These are phyloP conservation scores for Labeo rohita DNA, from an alignment of 2,113 vertebrate species.

Conservation along the genomic window DNA sequence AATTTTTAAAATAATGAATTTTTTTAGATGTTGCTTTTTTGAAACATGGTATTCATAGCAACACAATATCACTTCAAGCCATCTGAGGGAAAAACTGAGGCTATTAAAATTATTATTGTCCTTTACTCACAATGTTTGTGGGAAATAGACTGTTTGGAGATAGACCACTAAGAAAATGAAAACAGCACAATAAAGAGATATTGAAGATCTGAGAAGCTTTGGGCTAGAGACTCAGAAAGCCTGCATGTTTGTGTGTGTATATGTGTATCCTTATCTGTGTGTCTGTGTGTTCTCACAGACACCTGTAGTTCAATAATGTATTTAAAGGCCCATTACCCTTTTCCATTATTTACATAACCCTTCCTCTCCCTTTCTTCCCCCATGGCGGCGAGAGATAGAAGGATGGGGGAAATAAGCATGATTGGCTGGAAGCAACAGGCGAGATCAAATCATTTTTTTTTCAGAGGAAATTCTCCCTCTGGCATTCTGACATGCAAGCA, in stretches of 20 bases:
- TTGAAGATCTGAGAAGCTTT: conserved; percentile 22
- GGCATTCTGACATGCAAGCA: neutral
- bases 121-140: conserved; percentile 17
- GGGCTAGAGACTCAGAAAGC: conserved; percentile 16
- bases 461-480: conserved; percentile 5
- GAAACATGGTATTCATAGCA: neutral
- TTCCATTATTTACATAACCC: conserved; percentile 36
- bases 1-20: neutral
- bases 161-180: conserved; percentile 31
- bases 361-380: neutral
- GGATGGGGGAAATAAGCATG: conserved; percentile 1
- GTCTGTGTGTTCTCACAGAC: conserved; percentile 20
- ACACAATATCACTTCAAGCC: neutral
- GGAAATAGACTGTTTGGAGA: conserved; percentile 26
- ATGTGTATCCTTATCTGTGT: neutral
- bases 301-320: conserved; percentile 35
- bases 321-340: conserved; percentile 33
- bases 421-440: conserved; percentile 21
- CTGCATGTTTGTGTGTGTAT: neutral
- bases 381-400: neutral
- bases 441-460: neutral
- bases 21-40: neutral
- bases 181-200: conserved; percentile 41
- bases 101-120: conserved; percentile 15
- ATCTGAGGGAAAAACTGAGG: neutral